Evolutionary conservation across 2,113 vertebrate species (phyloP).

Genomic region (Callipepla californica): DNA sequence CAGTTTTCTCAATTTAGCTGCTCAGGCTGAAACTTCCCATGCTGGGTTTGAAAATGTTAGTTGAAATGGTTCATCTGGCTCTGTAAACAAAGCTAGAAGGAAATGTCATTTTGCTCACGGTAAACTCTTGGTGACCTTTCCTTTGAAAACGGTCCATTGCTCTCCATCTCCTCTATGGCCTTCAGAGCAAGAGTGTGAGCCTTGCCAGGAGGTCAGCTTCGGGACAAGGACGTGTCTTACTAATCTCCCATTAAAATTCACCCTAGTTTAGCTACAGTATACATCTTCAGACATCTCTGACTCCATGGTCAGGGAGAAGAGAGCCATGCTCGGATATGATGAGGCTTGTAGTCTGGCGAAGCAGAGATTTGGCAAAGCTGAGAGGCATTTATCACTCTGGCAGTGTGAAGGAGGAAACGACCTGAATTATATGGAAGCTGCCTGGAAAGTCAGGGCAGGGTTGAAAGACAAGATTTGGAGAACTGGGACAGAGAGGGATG

Average conservation of each 20-base stretch:
- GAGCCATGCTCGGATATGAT: neutral
- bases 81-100: slow-evolving; percentile 48
- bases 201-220: slow-evolving; percentile 28
- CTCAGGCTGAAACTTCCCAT: slow-evolving; percentile 19
- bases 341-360: neutral
- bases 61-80: slow-evolving; percentile 59
- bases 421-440: neutral
- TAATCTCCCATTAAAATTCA: neutral
- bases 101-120: slow-evolving; percentile 49
- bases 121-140: slow-evolving; percentile 57
- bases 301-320: neutral
- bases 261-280: neutral
- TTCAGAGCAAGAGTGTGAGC: neutral
- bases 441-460: neutral
- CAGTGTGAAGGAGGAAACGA: slow-evolving; percentile 6
- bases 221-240: neutral
- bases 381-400: neutral
- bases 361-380: neutral
- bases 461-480: neutral
- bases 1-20: slow-evolving; percentile 16
- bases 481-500: neutral
- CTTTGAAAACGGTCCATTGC: slow-evolving; percentile 46
- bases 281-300: neutral
- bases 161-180: neutral
- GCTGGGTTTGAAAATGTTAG: slow-evolving; percentile 48